Base-by-base conservation (phyloP, 2,888 invertebrate genomes). In the Troides oblongomaculatus region DNA sequence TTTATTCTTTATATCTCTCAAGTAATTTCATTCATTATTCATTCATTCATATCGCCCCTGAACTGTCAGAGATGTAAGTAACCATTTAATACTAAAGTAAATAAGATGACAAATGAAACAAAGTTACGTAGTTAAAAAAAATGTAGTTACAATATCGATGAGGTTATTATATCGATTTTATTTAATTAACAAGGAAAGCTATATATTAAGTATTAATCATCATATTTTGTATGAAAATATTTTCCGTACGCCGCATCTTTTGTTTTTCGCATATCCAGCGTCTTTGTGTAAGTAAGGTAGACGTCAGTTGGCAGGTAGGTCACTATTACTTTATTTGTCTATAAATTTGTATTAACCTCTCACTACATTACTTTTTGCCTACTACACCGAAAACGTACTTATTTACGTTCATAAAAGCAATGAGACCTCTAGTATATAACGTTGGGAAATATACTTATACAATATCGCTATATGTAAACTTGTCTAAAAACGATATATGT, bases 351-450 rank as follows among this genome's bases (percentile, higher is more conserved):
- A 63, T 66, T 70, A 60, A 56, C 36, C n/a, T 58, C 59, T 60
- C 36, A 43, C 43, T 58, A 69, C 69, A 39, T 50, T 63, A 30
- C 62, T 66, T 43, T 59, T 58, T 63, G 23, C 43, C n/a, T 62
- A 57, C 43, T 62, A 66, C 62, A 62, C 46, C 57, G 30, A 62
- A 50, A 59, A 66, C 36, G 58, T 69, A 62, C 30, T n/a, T 62
- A 39, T 62, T 70, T 53, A 53, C 58, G 57, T 72, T 67, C 62
- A 46, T 60, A 78, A 78, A 78, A 39, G 25, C 46, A 66, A 62
- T 66, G n/a, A 62, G 50, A 25, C n/a, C 14, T 18, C 21, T 25
- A 17, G 61, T 60, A 60, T 57, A 46, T 61, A 23, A 30, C 21
- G 30, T 36, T 50, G 36, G 36, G 23, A 59, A 62, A 66, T 53